Percentiles rank a stretch among this genome's conserved stretches.
Evolutionary conservation across 2,797 vertebrate genomes (phyloP).

Genomic region (Rhodeus uyekii): DNA sequence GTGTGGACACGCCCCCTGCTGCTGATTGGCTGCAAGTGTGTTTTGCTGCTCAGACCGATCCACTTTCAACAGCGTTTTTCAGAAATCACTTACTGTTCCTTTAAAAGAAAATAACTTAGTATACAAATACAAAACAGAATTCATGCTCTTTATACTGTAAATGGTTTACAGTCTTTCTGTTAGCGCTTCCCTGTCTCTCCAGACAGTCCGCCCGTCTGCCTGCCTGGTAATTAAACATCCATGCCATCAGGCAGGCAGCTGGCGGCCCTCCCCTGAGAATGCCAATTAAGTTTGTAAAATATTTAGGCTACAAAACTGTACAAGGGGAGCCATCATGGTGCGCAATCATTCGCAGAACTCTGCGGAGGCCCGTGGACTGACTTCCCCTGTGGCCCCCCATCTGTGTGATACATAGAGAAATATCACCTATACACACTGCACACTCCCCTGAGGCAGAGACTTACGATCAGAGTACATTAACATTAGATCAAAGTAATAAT

Average conservation of each 20-base stretch:
- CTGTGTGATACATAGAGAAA: constrained; percentile 72
- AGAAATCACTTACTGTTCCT: not conserved
- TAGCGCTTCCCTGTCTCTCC: constrained; percentile 66
- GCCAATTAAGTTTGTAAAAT: constrained; percentile 88
- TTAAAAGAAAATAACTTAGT: not conserved
- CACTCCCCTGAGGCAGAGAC: constrained; percentile 67
- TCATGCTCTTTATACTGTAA: constrained; percentile 24
- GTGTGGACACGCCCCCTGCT: not conserved
- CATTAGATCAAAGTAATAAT: constrained; percentile 79
- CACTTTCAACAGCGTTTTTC: not conserved
- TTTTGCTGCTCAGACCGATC: not conserved
- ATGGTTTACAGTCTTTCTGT: constrained; percentile 55
- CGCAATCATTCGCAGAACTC: constrained; percentile 72
- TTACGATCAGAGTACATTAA: constrained; percentile 79
- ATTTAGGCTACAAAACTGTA: constrained; percentile 88
- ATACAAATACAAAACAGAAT: not conserved
- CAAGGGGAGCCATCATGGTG: constrained; percentile 74
- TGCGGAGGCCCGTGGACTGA: constrained; percentile 69
- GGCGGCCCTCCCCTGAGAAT: constrained; percentile 77
- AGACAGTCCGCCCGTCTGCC: constrained; percentile 71
- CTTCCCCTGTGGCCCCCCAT: constrained; percentile 68
- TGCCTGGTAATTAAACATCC: constrained; percentile 79
- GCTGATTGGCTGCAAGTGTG: not conserved
- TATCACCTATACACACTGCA: constrained; percentile 65
- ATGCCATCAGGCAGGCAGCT: constrained; percentile 83